Base-by-base conservation (phyloP, 2,888 invertebrate genomes). In the Boloria euphrosyne region DNA sequence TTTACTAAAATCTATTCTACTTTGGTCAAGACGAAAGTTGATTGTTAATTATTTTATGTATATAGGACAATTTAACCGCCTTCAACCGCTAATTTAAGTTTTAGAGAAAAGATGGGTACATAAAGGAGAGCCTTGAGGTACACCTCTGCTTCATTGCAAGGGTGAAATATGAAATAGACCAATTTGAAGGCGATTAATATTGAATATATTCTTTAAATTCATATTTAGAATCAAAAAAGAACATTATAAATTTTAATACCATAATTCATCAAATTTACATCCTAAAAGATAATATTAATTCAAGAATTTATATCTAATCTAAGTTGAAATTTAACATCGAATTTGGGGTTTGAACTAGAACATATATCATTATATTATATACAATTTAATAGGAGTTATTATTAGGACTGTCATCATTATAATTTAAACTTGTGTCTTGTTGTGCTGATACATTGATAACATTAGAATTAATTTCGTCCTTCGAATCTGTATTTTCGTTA, bases 401-500 rank as follows among this genome's bases (percentile, higher is more conserved):
- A 79, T 91, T 91, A 65, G 90, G 89, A 81, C 88, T 89, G 71
- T 86, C 80, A 73, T 89, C 84, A 73, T 85, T 85, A 74, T 71
- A 75, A 22, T 78, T 75, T 73, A 80, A 65, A 78, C 78, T 82
- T 65, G 79, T 80, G 66, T 85, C 82, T 22, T 22, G 22, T 22
- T 22, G 22, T 22, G 68, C 69, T n/a, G 76, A 82, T 44, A 75
- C 75, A 68, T 87, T 86, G 72, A 87, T 84, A 62, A 86, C 71
- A 79, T 92, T 91, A 14, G 86, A 91, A 82, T 91, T 91, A 47
- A 90, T 91, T 80, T 89, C 91, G 79, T 86, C 84, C 73, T 82
- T 84, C 60, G 78, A 78, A 67, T 79, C 62, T 27, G 51, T 82
- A 73, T 76, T 77, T 70, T 74, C 73, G 66, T 70, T 74, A 62